Conservation (phyloP, 2,888 invertebrate species). For the Acrocyrtus sp. region DNA sequence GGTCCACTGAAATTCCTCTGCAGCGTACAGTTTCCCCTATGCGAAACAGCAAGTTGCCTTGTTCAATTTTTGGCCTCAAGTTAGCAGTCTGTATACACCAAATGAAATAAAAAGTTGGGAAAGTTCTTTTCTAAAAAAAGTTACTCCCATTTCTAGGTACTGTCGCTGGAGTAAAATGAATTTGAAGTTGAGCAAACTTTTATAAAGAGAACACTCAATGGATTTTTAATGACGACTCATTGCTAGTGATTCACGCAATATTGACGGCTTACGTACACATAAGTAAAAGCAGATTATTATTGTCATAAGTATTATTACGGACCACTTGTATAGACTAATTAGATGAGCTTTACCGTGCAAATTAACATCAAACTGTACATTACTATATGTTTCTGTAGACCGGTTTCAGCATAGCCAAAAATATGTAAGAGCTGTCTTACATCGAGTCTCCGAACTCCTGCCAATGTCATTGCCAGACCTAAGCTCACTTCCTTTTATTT, state of each 20-base stretch:
- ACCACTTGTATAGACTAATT: too few relatives aligned
- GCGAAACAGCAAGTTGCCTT: not conserved
- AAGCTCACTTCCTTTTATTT: conserved; percentile 10
- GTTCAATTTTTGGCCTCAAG: conserved; percentile 10
- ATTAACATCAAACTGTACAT: too few relatives aligned
- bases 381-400: not conserved
- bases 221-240: not conserved
- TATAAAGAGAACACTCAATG: not conserved
- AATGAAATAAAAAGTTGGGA: not conserved
- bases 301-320: too few relatives aligned
- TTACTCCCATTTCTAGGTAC: not conserved
- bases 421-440: too few relatives aligned
- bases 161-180: too few relatives aligned
- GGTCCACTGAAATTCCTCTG: not conserved
- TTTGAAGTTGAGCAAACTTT: too few relatives aligned
- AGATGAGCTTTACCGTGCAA: too few relatives aligned
- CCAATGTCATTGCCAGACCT: conserved; percentile 27
- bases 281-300: too few relatives aligned
- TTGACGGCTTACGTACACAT: too few relatives aligned
- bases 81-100: not conserved
- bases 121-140: not conserved
- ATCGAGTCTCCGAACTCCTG: too few relatives aligned
- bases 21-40: not conserved
- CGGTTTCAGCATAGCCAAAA: not conserved
- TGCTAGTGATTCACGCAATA: not conserved